Conservation (phyloP, 2,113 vertebrate genomes). For the Arizona elegans region DNA sequence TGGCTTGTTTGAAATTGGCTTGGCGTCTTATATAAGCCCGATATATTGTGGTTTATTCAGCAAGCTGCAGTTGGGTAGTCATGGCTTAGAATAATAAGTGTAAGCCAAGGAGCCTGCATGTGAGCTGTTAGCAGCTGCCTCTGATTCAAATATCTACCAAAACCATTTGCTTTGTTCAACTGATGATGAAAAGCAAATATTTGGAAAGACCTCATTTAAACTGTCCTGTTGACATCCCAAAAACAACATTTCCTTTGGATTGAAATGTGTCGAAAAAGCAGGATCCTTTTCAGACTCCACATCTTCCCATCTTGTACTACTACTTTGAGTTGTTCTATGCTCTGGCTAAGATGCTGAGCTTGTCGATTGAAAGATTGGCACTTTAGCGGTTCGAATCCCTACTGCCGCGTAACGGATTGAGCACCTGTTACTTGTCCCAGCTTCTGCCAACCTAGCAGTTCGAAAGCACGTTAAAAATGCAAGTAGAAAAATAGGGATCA, state of each 20-base stretch:
- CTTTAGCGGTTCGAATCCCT: too few relatives aligned
- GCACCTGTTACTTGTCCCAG: too few relatives aligned
- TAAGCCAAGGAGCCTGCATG: neutral
- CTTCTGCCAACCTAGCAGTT: too few relatives aligned
- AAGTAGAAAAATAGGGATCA: too few relatives aligned
- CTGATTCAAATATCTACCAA: neutral
- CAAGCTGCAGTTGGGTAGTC: neutral
- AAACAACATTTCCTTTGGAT: neutral
- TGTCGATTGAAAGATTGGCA: too few relatives aligned
- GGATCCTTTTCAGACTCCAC: neutral
- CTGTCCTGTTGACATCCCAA: neutral
- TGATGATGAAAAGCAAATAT: neutral
- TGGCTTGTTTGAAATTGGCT: neutral
- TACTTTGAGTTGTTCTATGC: neutral
- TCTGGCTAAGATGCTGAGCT: neutral
- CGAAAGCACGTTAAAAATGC: too few relatives aligned
- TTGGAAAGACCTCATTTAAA: neutral
- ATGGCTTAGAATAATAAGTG: neutral
- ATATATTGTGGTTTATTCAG: neutral
- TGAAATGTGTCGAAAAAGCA: constrained; percentile 12
- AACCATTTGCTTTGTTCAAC: neutral
- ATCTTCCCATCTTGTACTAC: neutral
- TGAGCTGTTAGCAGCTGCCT: neutral
- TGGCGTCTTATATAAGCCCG: neutral
- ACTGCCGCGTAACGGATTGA: too few relatives aligned